Conservation (phyloP, 2,113 vertebrate species). For the Ictidomys tridecemlineatus region DNA sequence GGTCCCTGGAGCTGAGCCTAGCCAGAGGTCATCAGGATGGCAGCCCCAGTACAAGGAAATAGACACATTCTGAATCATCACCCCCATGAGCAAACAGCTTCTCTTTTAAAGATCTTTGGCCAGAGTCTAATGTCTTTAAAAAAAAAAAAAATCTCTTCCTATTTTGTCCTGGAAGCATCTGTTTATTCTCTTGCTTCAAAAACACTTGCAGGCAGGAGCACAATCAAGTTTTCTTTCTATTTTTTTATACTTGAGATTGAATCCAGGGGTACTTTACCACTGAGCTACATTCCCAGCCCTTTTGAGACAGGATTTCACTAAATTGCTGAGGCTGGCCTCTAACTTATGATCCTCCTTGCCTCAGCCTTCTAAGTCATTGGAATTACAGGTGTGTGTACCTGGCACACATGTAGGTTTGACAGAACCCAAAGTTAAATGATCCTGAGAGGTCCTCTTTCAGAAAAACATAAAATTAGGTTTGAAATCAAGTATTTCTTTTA, state of each 20-base stretch:
- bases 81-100: background rate
- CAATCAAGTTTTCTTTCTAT: too few relatives aligned
- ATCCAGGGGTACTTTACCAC: too few relatives aligned
- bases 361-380: too few relatives aligned
- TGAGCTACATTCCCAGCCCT: too few relatives aligned
- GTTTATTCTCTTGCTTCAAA: background rate
- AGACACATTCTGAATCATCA: too few relatives aligned
- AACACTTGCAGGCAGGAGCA: background rate
- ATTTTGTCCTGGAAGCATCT: background rate
- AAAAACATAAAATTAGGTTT: background rate
- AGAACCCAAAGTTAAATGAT: background rate
- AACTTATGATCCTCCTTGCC: too few relatives aligned
- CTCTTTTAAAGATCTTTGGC: background rate
- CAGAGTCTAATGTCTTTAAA: background rate
- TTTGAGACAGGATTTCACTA: too few relatives aligned
- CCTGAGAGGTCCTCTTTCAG: background rate
- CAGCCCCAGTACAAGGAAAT: too few relatives aligned
- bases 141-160: background rate
- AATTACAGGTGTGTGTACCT: too few relatives aligned
- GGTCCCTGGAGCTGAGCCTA: background rate
- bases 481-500: background rate
- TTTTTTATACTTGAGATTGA: too few relatives aligned
- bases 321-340: too few relatives aligned
- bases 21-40: rapidly evolving
- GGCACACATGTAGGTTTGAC: background rate